Conservation (phyloP, 2,888 invertebrate species). For the Rosalia funebris region DNA sequence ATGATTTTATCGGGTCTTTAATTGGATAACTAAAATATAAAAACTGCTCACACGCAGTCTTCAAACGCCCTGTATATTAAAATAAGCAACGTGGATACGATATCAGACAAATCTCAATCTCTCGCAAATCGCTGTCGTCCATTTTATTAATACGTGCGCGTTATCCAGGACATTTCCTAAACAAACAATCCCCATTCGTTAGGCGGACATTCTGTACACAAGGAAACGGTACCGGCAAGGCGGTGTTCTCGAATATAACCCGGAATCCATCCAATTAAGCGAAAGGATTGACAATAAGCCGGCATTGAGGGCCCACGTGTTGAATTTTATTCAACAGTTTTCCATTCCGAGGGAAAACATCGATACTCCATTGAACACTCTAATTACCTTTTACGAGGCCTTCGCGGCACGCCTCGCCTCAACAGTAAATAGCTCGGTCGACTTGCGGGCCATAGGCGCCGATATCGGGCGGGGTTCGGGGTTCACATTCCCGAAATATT, state of each 20-base stretch:
- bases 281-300: conserved; percentile 20
- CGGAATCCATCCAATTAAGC: conserved; percentile 16
- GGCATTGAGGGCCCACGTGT: conserved; percentile 18
- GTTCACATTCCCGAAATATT: no score
- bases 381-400: conserved; percentile 19
- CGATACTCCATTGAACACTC: conserved; percentile 20
- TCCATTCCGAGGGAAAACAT: conserved; percentile 7
- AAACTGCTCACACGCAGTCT: no score
- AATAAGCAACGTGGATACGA: no score
- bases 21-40: no score
- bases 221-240: conserved; percentile 2
- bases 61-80: no score
- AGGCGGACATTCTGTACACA: neutral
- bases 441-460: neutral
- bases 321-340: conserved; percentile 24
- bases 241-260: conserved; percentile 15
- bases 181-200: neutral
- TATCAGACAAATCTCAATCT: no score
- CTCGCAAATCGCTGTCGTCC: no score
- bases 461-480: neutral
- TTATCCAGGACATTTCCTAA: neutral
- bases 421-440: neutral
- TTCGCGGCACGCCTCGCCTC: conserved; percentile 10
- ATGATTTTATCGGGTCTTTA: no score
- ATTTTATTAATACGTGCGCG: neutral